These are phyloP conservation scores for Passer domesticus DNA, from an alignment of 2,113 vertebrate species.

Conservation along the genomic window DNA sequence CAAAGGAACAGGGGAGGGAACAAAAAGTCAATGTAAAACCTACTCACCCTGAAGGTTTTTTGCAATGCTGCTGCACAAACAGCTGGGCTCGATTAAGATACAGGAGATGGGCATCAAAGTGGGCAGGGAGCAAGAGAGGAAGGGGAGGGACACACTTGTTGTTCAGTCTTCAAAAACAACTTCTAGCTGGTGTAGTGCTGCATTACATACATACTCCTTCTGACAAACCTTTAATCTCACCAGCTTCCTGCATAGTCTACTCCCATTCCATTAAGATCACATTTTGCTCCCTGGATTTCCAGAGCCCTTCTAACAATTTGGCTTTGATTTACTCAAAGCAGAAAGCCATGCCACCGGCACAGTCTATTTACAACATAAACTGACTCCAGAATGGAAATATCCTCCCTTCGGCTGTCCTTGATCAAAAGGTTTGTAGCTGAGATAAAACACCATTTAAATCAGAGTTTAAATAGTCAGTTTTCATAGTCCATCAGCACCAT, in stretches of 20 bases:
- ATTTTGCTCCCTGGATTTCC: background rate
- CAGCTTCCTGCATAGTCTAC: background rate
- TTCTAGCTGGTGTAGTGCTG: background rate
- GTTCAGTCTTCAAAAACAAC: background rate
- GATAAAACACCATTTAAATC: background rate
- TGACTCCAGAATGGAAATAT: background rate
- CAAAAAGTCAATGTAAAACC: background rate
- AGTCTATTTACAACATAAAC: background rate
- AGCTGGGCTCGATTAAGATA: background rate
- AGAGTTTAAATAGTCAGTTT: background rate
- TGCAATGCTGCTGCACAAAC: background rate
- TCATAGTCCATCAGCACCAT: background rate
- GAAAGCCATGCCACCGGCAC: background rate
- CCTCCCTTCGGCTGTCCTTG: background rate
- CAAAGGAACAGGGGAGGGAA: background rate
- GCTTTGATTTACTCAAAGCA: background rate
- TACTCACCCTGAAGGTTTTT: background rate
- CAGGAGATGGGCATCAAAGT: background rate
- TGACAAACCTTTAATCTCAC: background rate
- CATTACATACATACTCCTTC: background rate
- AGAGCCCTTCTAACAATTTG: background rate
- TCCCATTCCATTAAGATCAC: background rate
- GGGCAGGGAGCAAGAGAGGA: background rate
- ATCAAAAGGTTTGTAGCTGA: background rate
- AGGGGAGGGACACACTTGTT: background rate